These are phyloP conservation scores for Lasius platythorax DNA, from an alignment of 2,888 invertebrate species.

Conservation along the genomic window DNA sequence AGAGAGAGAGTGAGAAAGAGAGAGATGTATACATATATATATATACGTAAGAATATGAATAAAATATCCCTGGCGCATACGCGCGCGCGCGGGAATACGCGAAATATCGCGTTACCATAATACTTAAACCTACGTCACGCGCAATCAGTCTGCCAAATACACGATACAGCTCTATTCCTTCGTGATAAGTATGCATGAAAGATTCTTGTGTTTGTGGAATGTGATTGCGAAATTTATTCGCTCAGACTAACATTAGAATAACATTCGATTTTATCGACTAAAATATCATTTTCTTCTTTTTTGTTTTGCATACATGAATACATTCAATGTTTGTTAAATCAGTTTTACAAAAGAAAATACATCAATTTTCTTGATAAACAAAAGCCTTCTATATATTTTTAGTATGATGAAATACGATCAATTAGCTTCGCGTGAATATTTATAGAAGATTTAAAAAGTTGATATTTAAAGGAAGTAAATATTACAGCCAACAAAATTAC, in stretches of 20 bases:
- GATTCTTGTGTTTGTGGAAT: constrained; percentile 18
- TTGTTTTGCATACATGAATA: neutral
- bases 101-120: constrained; percentile 47
- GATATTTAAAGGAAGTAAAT: neutral
- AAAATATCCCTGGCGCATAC: constrained; percentile 14
- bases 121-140: constrained; percentile 45
- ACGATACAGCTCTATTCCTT: constrained; percentile 23
- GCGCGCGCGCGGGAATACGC: constrained; percentile 18
- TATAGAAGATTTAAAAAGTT: neutral
- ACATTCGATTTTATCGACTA: neutral
- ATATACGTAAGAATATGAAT: constrained; percentile 11
- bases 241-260: constrained; percentile 32
- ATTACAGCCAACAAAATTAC: neutral
- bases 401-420: neutral
- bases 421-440: neutral
- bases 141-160: constrained; percentile 40
- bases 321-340: neutral
- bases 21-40: too few species aligned
- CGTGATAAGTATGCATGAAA: constrained; percentile 6
- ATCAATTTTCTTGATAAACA: constrained; percentile 7
- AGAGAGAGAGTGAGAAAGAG: neutral
- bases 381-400: neutral
- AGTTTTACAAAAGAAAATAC: neutral
- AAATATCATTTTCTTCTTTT: neutral
- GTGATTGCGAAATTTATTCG: constrained; percentile 50